A percentile compares a stretch with the other conserved stretches of the same genome.
phyloP scores from a whole-genome alignment of 2,888 invertebrate genomes.

The Dasypolia templi region DNA sequence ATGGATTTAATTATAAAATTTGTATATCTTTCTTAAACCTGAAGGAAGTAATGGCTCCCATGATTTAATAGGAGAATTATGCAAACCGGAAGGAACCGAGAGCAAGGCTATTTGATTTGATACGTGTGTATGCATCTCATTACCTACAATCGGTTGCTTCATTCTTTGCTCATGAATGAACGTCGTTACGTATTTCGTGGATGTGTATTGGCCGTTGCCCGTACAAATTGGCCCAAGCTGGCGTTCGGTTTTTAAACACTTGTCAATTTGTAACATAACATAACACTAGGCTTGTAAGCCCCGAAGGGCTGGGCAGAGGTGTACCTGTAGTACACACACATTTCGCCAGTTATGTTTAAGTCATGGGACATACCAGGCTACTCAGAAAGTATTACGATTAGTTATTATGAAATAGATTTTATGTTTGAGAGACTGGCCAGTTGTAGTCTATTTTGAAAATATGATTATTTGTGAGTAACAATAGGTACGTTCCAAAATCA shows the following conservation, averaged over 20 bases:
- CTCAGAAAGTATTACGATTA: no score
- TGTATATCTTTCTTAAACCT: conserved; percentile 39
- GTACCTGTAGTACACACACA: no score
- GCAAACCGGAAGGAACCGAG: conserved; percentile 57
- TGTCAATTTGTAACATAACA: no score
- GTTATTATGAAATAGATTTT: no score
- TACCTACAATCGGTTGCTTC: conserved; percentile 45
- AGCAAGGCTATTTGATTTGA: conserved; percentile 61
- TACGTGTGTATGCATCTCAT: conserved; percentile 61
- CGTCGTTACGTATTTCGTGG: conserved; percentile 46
- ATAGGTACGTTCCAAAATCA: no score
- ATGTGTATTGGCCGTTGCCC: conserved; percentile 10
- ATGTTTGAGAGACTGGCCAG: no score
- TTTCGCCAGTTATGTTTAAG: no score
- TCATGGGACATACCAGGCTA: no score
- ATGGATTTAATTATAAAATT: conserved; percentile 47
- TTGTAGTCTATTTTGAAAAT: no score
- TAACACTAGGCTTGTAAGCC: no score
- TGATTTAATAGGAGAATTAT: conserved; percentile 60
- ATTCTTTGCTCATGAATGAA: conserved; percentile 57
- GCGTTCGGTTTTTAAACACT: conserved; percentile 21
- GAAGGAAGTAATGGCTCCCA: conserved; percentile 57
- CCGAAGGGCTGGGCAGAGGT: no score
- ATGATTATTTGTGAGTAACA: no score
- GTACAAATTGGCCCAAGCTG: conserved; percentile 31